Evolutionary conservation across 2,797 vertebrate species (phyloP).

Genomic region (Xerus rutilus): DNA sequence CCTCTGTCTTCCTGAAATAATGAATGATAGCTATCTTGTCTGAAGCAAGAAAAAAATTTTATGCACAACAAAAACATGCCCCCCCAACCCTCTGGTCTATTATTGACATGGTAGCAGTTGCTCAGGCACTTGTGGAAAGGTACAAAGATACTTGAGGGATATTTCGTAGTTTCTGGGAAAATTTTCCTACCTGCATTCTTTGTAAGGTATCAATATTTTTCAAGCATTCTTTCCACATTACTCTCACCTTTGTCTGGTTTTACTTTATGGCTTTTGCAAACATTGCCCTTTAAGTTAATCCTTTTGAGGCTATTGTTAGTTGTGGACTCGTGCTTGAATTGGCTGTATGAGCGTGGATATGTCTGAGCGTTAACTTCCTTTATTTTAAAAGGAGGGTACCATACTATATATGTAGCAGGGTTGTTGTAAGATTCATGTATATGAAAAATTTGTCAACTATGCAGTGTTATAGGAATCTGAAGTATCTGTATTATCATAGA

Average conservation of each 20-base stretch:
- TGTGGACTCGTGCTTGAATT: conserved; percentile 38
- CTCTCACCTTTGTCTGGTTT: conserved; percentile 31
- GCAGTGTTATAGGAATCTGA: neutral
- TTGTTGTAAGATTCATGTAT: conserved; percentile 26
- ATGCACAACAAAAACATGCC: neutral
- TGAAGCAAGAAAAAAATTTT: conserved; percentile 38
- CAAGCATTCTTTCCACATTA: conserved; percentile 14
- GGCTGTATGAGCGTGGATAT: neutral
- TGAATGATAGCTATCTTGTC: conserved; percentile 19
- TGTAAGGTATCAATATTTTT: conserved; percentile 36
- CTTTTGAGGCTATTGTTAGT: conserved; percentile 68
- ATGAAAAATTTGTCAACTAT: conserved; percentile 8
- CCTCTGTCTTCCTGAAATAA: neutral
- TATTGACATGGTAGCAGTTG: neutral
- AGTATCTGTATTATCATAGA: neutral
- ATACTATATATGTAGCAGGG: conserved; percentile 18
- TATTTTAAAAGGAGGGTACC: conserved; percentile 50
- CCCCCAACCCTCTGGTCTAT: neutral
- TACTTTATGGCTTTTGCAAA: conserved; percentile 50
- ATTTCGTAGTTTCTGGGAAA: conserved; percentile 37
- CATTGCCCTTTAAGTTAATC: conserved; percentile 45
- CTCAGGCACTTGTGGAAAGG: conserved; percentile 22
- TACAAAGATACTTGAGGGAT: conserved; percentile 2
- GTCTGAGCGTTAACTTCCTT: conserved; percentile 50
- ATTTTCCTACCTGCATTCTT: neutral